Conservation (phyloP, 1,140 invertebrate species). For the Sweltsa coloradensis region DNA sequence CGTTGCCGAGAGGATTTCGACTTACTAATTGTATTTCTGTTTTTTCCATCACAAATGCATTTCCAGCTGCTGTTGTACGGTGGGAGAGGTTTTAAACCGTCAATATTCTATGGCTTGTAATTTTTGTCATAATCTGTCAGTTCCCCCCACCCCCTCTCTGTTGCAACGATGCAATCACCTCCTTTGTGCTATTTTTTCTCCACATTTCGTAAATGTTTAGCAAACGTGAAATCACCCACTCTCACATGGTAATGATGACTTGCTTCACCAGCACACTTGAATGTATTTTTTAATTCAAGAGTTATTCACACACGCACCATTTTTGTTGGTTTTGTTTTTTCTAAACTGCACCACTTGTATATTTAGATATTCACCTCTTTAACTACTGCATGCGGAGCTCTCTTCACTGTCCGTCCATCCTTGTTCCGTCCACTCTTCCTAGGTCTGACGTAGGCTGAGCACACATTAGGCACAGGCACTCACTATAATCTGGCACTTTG, state of each 20-base stretch:
- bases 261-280: constrained; percentile 15
- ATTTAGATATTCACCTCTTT: constrained; percentile 11
- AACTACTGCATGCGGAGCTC: constrained; percentile 11
- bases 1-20: no score
- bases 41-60: constrained; percentile 7
- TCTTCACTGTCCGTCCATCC: constrained; percentile 5
- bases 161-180: constrained; percentile 1
- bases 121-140: constrained; percentile 7
- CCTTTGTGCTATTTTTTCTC: constrained; percentile 2
- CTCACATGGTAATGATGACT: constrained; percentile 11
- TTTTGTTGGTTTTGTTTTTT: constrained; percentile 8
- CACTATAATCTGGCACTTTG: constrained; percentile 10
- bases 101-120: constrained; percentile 6
- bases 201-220: constrained; percentile 11
- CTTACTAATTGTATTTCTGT: constrained; percentile 11
- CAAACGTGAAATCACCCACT: constrained; percentile 13
- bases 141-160: not conserved
- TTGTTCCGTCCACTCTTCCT: constrained; percentile 12
- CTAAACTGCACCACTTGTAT: constrained; percentile 13
- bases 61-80: constrained; percentile 6
- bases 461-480: constrained; percentile 10
- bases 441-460: constrained; percentile 21
- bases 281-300: constrained; percentile 12
- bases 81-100: constrained; percentile 11
- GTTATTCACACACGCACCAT: constrained; percentile 13